These are phyloP conservation scores for Sipunculus nudus DNA, from an alignment of 2,888 invertebrate genomes.

Conservation along the genomic window DNA sequence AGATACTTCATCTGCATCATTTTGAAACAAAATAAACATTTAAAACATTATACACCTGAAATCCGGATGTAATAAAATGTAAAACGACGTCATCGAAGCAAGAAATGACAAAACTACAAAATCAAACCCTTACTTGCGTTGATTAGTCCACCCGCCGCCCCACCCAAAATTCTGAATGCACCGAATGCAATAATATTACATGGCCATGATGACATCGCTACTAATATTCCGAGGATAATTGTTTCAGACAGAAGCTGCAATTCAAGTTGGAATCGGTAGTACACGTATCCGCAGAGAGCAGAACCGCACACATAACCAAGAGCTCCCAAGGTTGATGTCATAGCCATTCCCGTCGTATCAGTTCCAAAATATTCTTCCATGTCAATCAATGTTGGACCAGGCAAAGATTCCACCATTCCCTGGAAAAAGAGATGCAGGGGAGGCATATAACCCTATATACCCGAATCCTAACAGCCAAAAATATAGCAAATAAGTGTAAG, in stretches of 20 bases:
- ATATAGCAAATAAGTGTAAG: too few species aligned
- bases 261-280: conserved; percentile 16
- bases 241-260: conserved; percentile 5
- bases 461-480: too few species aligned
- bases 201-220: conserved; percentile 1
- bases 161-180: conserved; percentile 8
- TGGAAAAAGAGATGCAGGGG: too few species aligned
- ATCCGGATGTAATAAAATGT: too few species aligned
- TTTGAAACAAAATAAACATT: too few species aligned
- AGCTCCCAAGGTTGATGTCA: background rate
- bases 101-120: too few species aligned
- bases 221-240: background rate
- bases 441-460: too few species aligned
- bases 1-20: too few species aligned
- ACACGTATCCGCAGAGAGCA: conserved; percentile 20
- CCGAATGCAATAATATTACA: conserved; percentile 6
- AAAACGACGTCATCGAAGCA: too few species aligned
- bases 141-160: conserved; percentile 13
- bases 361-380: conserved; percentile 17
- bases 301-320: conserved; percentile 23
- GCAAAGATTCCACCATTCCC: conserved; percentile 14
- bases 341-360: conserved; percentile 8
- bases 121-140: conserved; percentile 18
- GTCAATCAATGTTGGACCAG: conserved; percentile 21
- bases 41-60: too few species aligned